These are phyloP conservation scores for Pteropus alecto DNA, from an alignment of 2,113 vertebrate genomes.

Conservation along the genomic window DNA sequence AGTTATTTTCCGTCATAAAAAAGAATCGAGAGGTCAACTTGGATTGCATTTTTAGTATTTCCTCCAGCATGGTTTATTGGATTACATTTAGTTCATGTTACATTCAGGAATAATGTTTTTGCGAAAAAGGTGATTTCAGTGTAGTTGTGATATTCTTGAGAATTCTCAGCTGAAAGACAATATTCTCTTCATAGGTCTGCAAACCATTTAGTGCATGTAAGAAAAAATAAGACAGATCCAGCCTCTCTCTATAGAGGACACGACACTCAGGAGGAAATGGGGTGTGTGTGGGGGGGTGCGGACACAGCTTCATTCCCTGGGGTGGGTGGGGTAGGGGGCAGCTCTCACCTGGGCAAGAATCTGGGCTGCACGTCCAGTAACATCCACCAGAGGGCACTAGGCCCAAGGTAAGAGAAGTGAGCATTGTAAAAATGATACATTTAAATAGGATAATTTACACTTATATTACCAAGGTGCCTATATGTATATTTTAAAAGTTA, in stretches of 20 bases:
- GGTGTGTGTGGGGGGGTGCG: too few species aligned
- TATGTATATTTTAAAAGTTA: not conserved
- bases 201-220: too few species aligned
- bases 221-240: not conserved
- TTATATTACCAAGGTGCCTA: not conserved
- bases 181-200: not conserved
- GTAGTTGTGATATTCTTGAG: not conserved
- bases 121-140: not conserved
- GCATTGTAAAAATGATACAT: rapidly evolving
- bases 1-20: not conserved
- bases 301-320: rapidly evolving
- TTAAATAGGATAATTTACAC: not conserved
- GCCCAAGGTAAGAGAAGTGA: not conserved
- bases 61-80: not conserved
- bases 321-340: rapidly evolving
- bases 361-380: not conserved
- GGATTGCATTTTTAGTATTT: not conserved
- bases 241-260: rapidly evolving
- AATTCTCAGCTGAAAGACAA: not conserved
- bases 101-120: not conserved
- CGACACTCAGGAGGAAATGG: rapidly evolving
- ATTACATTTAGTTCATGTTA: not conserved
- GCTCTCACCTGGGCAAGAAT: rapidly evolving
- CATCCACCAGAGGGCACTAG: conserved; percentile 50
- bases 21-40: not conserved